A percentile compares a stretch with the other conserved stretches of the same genome.
Conservation (phyloP, 2,888 invertebrate species). For the Caenorhabditis sp. region DNA sequence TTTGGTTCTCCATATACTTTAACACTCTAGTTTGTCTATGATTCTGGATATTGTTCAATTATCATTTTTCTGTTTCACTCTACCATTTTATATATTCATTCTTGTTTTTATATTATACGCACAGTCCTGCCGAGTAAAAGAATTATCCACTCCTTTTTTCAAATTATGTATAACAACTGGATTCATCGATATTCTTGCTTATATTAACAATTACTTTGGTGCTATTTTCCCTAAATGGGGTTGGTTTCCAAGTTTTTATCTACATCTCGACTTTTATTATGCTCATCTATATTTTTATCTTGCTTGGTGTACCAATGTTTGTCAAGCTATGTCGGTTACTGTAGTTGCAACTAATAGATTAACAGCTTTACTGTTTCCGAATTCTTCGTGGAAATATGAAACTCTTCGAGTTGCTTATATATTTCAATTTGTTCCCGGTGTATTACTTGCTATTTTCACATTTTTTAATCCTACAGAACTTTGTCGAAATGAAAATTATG, state of each 20-base stretch:
- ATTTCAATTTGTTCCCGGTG: conserved; percentile 24
- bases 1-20: no score
- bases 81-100: conserved; percentile 24
- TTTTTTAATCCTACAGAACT: conserved; percentile 23
- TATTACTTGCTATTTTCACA: conserved; percentile 9
- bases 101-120: conserved; percentile 20
- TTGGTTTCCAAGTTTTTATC: conserved; percentile 14
- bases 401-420: conserved; percentile 16
- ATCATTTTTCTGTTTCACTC: conserved; percentile 16
- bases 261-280: conserved; percentile 13
- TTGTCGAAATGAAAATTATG: conserved; percentile 13
- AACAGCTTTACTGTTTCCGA: conserved; percentile 28
- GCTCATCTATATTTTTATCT: conserved; percentile 26
- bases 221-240: conserved; percentile 35
- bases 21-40: no score
- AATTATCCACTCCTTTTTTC: conserved; percentile 31
- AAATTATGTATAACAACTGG: conserved; percentile 27
- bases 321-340: conserved; percentile 34
- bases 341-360: conserved; percentile 30
- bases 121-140: conserved; percentile 14
- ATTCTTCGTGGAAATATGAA: conserved; percentile 10
- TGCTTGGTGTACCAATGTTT: conserved; percentile 37
- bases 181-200: conserved; percentile 28
- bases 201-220: conserved; percentile 31
- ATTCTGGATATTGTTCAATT: conserved; percentile 23